Evolutionary conservation across 2,888 invertebrate species (phyloP), one percentile per base, ranked within the genome.

Genomic region (Chaetoderma sp.): DNA sequence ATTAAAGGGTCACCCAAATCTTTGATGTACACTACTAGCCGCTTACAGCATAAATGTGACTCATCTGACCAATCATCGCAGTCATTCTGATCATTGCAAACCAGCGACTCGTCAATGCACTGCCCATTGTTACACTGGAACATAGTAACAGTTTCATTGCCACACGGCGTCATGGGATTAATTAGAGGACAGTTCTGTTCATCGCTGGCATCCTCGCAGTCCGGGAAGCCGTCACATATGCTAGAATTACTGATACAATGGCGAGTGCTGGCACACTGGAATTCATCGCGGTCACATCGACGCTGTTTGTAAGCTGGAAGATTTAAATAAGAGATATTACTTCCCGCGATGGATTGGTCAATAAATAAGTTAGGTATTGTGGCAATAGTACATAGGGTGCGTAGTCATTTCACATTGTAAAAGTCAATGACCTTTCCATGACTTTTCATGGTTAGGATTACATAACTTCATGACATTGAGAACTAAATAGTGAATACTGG

Each of bases 201-300:
- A 47, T 85, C 84, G 0, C 75, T 72, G 42, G 73, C 68, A 52
- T 81, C 80, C 0, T 65, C 60, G 57, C 82, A 81, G 64, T 81
- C 77, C 6, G 65, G 60, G 25, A 87, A 74, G 89, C 92, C 92
- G 88, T 95, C 91, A 84, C 95, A 95, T 2, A 93, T 86, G 71
- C 90, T 86, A 44, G 87, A 87, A 47, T 88, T 89, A 74, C 91
- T 89, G 70, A 94, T 90, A 86, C 95, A 95, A 1, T 91, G 91
- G 36, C 71, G 70, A 10, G 90, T 90, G 83, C 92, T 92, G 66
- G 88, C 89, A 87, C 93, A 94, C 75, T 89, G 89, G 88, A 91
- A 93, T 86, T 89, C 87, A 52, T 87, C 89, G 3, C 70, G 65
- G 10, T 68, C 49, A 69, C 86, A 86, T n/a, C n/a, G n/a, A n/a